phyloP scores from a whole-genome alignment of 2,113 vertebrate species.

The Connochaetes taurinus region DNA sequence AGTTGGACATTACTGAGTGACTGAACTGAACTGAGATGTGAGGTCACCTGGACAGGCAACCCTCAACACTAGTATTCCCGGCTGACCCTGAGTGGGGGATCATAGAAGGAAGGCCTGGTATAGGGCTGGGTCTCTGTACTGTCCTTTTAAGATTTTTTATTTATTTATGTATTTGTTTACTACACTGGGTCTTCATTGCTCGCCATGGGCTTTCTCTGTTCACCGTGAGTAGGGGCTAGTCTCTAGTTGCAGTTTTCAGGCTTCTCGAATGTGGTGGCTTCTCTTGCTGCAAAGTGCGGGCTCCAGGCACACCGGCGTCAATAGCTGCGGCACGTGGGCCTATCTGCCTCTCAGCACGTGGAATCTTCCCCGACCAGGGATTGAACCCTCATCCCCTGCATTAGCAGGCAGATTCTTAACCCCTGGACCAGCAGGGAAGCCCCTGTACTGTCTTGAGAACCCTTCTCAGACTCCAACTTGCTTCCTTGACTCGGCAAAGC shows the following conservation, averaged over 20 bases:
- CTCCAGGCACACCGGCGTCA: background rate
- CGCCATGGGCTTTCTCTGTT: accelerated
- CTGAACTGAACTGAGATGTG: background rate
- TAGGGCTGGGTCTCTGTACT: background rate
- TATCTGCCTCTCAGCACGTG: background rate
- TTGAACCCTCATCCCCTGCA: background rate
- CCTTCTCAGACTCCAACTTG: background rate
- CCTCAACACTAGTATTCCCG: background rate
- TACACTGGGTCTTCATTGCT: background rate
- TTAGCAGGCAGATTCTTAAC: background rate
- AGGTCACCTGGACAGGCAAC: background rate
- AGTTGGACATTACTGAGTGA: too few relatives aligned
- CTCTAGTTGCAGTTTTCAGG: background rate
- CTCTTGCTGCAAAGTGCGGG: background rate
- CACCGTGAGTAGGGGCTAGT: background rate
- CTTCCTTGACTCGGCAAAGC: background rate
- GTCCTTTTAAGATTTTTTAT: background rate
- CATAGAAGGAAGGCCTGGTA: background rate
- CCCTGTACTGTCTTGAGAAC: background rate
- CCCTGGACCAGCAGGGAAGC: background rate
- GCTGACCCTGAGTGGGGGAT: background rate
- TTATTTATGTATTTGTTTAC: background rate
- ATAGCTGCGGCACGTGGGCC: background rate
- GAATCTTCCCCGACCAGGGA: background rate
- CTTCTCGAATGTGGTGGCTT: background rate